Percentiles rank a stretch among this genome's conserved stretches.
phyloP scores from a whole-genome alignment of 2,888 invertebrate species.

The Neoscelio sp. region DNA sequence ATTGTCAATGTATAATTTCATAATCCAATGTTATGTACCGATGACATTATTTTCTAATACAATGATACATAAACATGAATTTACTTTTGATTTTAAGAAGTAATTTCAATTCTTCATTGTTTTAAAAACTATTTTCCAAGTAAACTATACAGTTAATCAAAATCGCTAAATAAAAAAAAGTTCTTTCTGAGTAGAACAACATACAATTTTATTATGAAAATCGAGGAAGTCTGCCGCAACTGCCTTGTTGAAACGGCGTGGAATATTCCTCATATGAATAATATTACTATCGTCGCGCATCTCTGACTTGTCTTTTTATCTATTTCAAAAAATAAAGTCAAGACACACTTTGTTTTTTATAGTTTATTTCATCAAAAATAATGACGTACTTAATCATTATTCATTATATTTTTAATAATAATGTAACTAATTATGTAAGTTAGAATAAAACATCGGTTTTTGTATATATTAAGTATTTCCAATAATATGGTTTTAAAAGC shows the following conservation, averaged over 20 bases:
- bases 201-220: constrained; percentile 40
- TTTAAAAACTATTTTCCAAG: neutral
- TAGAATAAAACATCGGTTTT: too few relatives aligned
- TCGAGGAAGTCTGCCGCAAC: constrained; percentile 21
- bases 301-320: constrained; percentile 4
- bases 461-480: too few relatives aligned
- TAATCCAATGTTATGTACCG: too few relatives aligned
- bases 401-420: too few relatives aligned
- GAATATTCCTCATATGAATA: constrained; percentile 38
- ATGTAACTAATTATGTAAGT: too few relatives aligned
- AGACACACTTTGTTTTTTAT: too few relatives aligned
- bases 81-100: neutral
- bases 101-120: neutral
- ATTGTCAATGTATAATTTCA: too few relatives aligned
- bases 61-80: too few relatives aligned
- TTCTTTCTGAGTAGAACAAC: constrained; percentile 10
- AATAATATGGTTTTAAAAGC: too few relatives aligned
- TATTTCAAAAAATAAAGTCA: neutral
- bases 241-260: constrained; percentile 17
- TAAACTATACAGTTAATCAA: constrained; percentile 7
- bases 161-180: constrained; percentile 13
- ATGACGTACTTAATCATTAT: too few relatives aligned
- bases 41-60: too few relatives aligned
- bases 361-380: too few relatives aligned
- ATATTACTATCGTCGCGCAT: constrained; percentile 13